A percentile compares a stretch with the other conserved stretches of the same genome.
phyloP scores from a whole-genome alignment of 2,888 invertebrate species.

The Platycheirus rosarum region DNA sequence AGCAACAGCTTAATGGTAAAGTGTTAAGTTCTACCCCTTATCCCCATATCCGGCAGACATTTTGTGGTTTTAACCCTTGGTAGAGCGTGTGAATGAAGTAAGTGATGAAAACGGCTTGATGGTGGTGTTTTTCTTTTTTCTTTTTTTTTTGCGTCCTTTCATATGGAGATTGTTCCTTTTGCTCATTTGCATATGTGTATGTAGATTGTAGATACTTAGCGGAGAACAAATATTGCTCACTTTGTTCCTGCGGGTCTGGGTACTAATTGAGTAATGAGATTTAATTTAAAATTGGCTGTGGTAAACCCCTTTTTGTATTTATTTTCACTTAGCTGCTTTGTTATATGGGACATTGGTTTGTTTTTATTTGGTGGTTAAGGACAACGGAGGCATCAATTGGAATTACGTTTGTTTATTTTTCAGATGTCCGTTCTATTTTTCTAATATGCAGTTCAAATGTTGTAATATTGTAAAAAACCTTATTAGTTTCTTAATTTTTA shows the following conservation, averaged over 20 bases:
- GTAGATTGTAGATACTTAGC: neutral
- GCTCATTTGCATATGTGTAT: neutral
- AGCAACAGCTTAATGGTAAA: conserved; percentile 26
- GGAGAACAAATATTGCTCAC: neutral
- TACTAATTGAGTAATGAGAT: neutral
- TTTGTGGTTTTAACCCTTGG: conserved; percentile 25
- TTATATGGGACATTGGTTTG: too few species aligned
- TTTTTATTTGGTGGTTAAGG: too few species aligned
- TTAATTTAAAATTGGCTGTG: neutral
- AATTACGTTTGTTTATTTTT: too few species aligned
- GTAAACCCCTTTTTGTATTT: neutral
- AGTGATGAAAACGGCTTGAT: conserved; percentile 29
- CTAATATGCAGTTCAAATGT: too few species aligned
- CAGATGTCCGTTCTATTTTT: too few species aligned
- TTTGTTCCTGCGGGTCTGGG: neutral
- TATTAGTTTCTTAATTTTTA: too few species aligned
- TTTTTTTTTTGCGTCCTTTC: neutral
- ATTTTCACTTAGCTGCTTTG: neutral
- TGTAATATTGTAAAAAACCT: too few species aligned
- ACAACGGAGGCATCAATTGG: too few species aligned
- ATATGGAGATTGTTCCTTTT: conserved; percentile 1
- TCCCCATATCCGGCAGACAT: conserved; percentile 31
- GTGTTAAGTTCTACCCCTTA: conserved; percentile 25
- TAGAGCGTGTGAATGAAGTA: conserved; percentile 19
- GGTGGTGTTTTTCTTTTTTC: neutral